Evolutionary conservation across 2,113 vertebrate genomes (phyloP).

Genomic region (Uria aalge): DNA sequence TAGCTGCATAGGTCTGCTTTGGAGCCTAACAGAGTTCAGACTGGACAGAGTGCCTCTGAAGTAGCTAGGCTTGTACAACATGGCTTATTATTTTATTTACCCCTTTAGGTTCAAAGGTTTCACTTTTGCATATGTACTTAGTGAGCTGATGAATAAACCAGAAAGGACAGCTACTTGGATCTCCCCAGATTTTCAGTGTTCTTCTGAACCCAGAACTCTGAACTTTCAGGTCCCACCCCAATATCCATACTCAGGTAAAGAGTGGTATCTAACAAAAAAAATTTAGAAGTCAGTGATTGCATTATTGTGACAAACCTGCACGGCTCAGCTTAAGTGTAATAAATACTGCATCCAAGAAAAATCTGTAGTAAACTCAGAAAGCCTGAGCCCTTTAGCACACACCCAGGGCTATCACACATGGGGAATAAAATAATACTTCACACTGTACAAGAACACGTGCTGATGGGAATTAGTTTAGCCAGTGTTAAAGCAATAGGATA

Average conservation of each 20-base stretch:
- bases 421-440: no score
- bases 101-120: background rate
- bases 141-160: background rate
- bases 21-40: background rate
- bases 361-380: background rate
- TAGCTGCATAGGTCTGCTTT: background rate
- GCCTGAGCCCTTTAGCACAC: background rate
- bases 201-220: background rate
- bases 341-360: background rate
- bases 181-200: background rate
- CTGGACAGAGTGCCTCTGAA: background rate
- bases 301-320: background rate
- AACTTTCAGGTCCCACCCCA: background rate
- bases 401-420: background rate
- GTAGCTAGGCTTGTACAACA: background rate
- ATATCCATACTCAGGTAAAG: background rate
- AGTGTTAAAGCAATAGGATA: background rate
- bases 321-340: background rate
- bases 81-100: background rate
- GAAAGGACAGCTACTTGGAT: background rate
- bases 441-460: background rate
- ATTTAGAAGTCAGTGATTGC: background rate
- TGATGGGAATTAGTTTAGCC: background rate
- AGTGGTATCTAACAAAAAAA: background rate
- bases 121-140: background rate